Evolutionary conservation across 2,797 vertebrate species (phyloP), one percentile per base, ranked within the genome.

Genomic region (Eulemur rubriventer): DNA sequence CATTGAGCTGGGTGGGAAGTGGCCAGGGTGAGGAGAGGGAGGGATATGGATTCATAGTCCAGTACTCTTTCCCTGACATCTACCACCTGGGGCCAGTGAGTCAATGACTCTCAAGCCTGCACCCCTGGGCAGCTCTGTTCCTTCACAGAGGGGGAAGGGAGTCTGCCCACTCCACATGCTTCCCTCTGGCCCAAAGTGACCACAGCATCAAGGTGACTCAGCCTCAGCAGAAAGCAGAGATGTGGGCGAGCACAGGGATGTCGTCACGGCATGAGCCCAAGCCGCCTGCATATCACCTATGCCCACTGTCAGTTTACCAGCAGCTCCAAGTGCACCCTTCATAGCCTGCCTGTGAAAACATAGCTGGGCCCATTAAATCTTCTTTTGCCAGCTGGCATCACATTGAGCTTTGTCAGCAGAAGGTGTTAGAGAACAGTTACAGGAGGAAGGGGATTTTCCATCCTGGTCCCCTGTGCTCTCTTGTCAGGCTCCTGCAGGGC

Each of bases 121-220:
- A 2, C 10, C n/a, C 16, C 18, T 0, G 0, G 20, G 24, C 28
- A 72, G 22, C n/a, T 1, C 18, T 17, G 12, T 24, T 43, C 35
- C 28, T 63, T 72, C 1, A 4, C 14, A 5, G 2, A 14, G 28
- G 2, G 6, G 59, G 18, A 50, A 61, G 26, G 59, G 24, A 35
- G 14, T 14, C 30, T 30, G 9, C 52, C 11, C 7, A 1, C 30
- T 7, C n/a, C 12, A 1, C 7, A 33, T 41, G 16, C 16, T 79
- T 59, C 17, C n/a, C 30, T 73, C 24, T n/a, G 35, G 17, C 35
- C 43, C 69, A 55, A n/a, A 41, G 17, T 8, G 13, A 9, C 46
- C 10, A n/a, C 30, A 75, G 17, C 28, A 16, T 5, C 17, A 61
- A 1, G 1, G 7, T 55, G 63, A 69, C 48, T 63, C 16, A 38